A percentile compares a stretch with the other conserved stretches of the same genome.
phyloP scores from a whole-genome alignment of 2,797 vertebrate species.

The Poeciliopsis infans region DNA sequence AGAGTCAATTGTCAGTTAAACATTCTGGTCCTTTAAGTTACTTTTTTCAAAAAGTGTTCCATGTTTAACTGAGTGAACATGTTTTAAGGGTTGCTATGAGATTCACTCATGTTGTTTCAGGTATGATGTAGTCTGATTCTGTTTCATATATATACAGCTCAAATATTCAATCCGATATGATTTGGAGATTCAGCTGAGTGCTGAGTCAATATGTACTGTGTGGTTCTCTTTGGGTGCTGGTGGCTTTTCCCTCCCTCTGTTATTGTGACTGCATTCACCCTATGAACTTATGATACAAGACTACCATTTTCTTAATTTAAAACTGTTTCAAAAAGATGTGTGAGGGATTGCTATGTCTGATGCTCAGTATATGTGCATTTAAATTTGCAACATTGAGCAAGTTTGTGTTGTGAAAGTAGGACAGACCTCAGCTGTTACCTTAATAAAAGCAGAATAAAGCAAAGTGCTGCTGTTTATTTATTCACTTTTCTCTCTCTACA shows the following conservation, averaged over 20 bases:
- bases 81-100: too few relatives aligned
- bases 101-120: neutral
- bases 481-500: slow-evolving; percentile 19
- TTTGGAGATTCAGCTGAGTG: neutral
- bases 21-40: too few relatives aligned
- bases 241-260: neutral
- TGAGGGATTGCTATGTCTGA: neutral
- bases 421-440: slow-evolving; percentile 74
- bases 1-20: too few relatives aligned
- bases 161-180: neutral
- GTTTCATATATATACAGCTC: too few relatives aligned
- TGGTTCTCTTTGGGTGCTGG: neutral
- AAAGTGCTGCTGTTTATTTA: neutral
- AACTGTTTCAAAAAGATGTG: neutral
- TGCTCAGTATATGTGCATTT: neutral
- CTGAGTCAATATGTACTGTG: neutral
- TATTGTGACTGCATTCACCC: neutral
- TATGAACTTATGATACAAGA: neutral
- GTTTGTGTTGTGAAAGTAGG: slow-evolving; percentile 55
- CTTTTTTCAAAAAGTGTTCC: too few relatives aligned
- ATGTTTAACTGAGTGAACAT: too few relatives aligned
- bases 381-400: slow-evolving; percentile 19
- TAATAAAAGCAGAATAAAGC: slow-evolving; percentile 74
- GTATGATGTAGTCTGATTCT: too few relatives aligned
- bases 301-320: neutral